A percentile compares a stretch with the other conserved stretches of the same genome.
phyloP scores from a whole-genome alignment of 1,140 invertebrate species.

The Hypothenemus hampei region DNA sequence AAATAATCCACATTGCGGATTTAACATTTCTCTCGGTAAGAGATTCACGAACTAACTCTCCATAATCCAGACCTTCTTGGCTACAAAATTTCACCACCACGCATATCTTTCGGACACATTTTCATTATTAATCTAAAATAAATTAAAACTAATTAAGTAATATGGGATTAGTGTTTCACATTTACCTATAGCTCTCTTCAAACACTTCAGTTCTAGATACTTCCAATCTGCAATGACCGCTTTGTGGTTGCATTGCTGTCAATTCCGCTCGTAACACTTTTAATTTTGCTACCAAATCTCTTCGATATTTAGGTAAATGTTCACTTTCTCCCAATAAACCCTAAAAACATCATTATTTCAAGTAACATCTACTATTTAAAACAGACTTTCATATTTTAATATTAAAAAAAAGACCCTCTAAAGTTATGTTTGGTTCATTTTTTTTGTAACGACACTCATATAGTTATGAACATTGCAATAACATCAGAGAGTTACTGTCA shows the following conservation, averaged over 20 bases:
- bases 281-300: constrained; percentile 93
- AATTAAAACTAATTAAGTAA: not conserved
- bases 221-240: constrained; percentile 91
- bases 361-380: too few species aligned
- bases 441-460: too few species aligned
- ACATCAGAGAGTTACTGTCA: too few species aligned
- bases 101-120: constrained; percentile 91
- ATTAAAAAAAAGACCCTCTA: too few species aligned
- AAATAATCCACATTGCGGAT: constrained; percentile 95
- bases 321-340: constrained; percentile 55
- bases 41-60: constrained; percentile 90
- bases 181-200: constrained; percentile 61
- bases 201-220: constrained; percentile 69
- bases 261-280: constrained; percentile 83
- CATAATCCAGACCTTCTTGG: constrained; percentile 95
- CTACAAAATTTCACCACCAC: constrained; percentile 96
- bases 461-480: too few species aligned
- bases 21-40: constrained; percentile 92
- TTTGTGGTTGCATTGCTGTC: constrained; percentile 85
- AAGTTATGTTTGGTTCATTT: too few species aligned
- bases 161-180: too few species aligned
- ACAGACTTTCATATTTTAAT: too few species aligned
- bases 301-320: constrained; percentile 84
- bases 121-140: constrained; percentile 83
- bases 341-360: too few species aligned